Evolutionary conservation across 2,113 vertebrate genomes (phyloP).

Genomic region (Dromas ardeola): DNA sequence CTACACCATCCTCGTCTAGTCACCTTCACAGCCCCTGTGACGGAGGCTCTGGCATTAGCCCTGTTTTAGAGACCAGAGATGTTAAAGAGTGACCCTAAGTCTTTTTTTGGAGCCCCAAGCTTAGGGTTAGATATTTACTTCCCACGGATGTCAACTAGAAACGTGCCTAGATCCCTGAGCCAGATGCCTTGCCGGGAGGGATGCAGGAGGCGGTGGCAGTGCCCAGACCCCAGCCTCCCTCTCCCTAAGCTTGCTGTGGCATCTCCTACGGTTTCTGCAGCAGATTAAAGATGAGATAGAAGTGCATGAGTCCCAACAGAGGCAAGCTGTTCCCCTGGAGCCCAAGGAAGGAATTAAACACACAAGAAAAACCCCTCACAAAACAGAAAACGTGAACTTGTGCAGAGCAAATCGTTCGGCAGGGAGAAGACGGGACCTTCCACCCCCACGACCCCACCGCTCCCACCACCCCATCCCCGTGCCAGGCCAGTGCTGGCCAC

Average conservation of each 20-base stretch:
- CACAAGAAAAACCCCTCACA: background rate
- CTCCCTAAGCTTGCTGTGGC: background rate
- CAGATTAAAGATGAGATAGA: background rate
- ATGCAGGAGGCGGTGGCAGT: background rate
- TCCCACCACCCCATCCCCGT: accelerated
- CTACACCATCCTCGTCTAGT: no score
- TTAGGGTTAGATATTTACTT: background rate
- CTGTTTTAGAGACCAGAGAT: background rate
- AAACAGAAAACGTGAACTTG: background rate
- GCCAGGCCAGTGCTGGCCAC: background rate
- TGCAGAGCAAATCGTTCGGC: background rate
- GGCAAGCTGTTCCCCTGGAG: background rate
- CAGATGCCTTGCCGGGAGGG: background rate
- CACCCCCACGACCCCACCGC: accelerated
- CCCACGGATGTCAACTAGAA: background rate
- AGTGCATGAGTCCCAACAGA: background rate
- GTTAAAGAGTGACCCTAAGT: background rate
- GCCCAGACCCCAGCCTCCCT: background rate
- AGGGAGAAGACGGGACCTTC: background rate
- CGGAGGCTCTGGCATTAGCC: background rate
- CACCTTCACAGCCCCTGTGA: background rate
- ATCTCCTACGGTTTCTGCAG: background rate
- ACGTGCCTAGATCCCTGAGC: background rate
- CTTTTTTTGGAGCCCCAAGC: background rate
- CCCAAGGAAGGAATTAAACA: background rate